Evolutionary conservation across 2,888 invertebrate species (phyloP).

Genomic region (Lasioglossum oenotherae): DNA sequence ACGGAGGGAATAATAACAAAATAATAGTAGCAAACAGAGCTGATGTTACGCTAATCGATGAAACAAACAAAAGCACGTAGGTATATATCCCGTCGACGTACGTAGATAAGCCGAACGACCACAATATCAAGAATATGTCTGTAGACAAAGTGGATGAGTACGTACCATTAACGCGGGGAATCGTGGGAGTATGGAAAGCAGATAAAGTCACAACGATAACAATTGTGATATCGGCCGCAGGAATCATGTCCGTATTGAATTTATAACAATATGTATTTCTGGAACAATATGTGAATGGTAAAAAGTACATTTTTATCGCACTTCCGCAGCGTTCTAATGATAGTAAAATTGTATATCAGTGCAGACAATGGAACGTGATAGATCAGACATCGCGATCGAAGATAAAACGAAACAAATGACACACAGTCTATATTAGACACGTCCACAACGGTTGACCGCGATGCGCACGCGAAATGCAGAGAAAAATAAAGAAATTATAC

Average conservation of each 20-base stretch:
- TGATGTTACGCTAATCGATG: constrained; percentile 7
- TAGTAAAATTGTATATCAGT: neutral
- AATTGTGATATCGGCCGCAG: neutral
- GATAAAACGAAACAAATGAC: neutral
- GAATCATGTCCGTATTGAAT: neutral
- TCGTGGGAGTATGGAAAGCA: neutral
- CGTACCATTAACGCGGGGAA: neutral
- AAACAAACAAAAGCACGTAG: neutral
- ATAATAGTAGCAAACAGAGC: neutral
- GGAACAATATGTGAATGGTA: neutral
- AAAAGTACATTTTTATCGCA: neutral
- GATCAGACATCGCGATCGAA: neutral
- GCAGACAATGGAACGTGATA: neutral
- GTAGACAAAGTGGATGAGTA: neutral
- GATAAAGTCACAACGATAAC: neutral
- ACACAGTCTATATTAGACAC: neutral
- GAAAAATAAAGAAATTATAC: neutral
- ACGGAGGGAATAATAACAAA: neutral
- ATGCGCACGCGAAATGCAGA: neutral
- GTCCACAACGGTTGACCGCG: neutral
- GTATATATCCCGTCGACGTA: neutral
- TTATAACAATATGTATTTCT: neutral
- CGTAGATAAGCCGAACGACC: neutral
- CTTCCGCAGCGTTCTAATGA: neutral
- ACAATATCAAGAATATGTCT: neutral